Evolutionary conservation across 1,140 invertebrate species (phyloP), one percentile per base, ranked within the genome.

Genomic region (Cydia pomonella): DNA sequence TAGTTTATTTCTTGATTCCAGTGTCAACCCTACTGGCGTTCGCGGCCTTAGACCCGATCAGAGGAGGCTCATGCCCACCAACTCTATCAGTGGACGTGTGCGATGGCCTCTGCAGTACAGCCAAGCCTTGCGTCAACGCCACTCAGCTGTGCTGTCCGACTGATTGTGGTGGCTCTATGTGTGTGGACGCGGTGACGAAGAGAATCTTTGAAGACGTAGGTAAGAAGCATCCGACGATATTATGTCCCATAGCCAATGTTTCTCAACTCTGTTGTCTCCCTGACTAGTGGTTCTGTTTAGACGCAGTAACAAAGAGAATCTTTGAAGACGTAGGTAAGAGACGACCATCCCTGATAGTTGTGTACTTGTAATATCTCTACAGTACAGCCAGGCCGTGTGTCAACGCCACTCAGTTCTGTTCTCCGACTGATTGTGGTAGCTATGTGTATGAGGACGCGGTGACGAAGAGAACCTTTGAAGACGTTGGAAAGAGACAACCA

Each of bases 361-460:
- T 62, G 66, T 84, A 0, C 89, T 88, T 64, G 82, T 87, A n/a
- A 0, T 80, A 87, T 2, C 33, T 53, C 0, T 92, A 88, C 29
- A 84, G 90, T 0, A 80, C 87, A 0, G 38, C 71, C 1, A 12
- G 16, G 0, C 77, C 81, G 0, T 92, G 91, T 62, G 29, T 10
- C 0, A 78, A 77, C 13, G 53, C 62, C 7, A 79, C 81, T 2
- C 87, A 91, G 75, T 75, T 91, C 2, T 95, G 94, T 80, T 95
- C 94, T 74, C 89, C 92, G 0, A 95, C 94, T 0, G 88, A 76
- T 9, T 95, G 94, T 73, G 94, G 94, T 0, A 94, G 94, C 4
- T 80, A 89, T 0, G 89, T 94, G 79, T 95, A 94, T 72, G 93
- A 93, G 0, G 90, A 88, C 53, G 86, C 94, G 3, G 93, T 95